A percentile compares a stretch with the other conserved stretches of the same genome.
phyloP scores from a whole-genome alignment of 2,888 invertebrate genomes.

The Leucophenga montana region DNA sequence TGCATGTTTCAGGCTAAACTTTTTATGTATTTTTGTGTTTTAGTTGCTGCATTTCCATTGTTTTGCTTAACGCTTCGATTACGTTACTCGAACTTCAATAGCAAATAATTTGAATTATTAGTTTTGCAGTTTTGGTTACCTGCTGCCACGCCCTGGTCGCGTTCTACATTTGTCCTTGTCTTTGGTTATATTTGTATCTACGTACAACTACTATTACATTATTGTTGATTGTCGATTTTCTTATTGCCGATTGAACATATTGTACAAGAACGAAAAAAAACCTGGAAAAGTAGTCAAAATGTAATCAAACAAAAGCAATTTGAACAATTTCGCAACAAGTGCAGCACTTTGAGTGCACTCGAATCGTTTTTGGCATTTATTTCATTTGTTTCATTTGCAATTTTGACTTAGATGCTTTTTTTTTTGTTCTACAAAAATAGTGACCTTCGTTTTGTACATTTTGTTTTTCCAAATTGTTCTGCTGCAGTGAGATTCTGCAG shows the following conservation, averaged over 20 bases:
- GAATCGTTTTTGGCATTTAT: slow-evolving; percentile 29
- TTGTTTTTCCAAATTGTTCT: not conserved
- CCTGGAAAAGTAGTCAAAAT: slow-evolving; percentile 34
- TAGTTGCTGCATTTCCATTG: not conserved
- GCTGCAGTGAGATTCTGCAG: not conserved
- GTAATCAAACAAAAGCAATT: slow-evolving; percentile 50
- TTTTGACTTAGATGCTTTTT: slow-evolving; percentile 25
- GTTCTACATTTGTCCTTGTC: not conserved
- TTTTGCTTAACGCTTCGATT: slow-evolving; percentile 8
- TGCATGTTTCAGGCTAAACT: slow-evolving; percentile 18
- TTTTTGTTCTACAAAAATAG: slow-evolving; percentile 12
- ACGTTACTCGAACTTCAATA: slow-evolving; percentile 13
- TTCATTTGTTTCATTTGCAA: slow-evolving; percentile 11
- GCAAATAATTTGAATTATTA: slow-evolving; percentile 43
- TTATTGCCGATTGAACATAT: not conserved
- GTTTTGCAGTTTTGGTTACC: slow-evolving; percentile 48
- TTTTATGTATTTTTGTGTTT: not conserved
- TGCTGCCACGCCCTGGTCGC: slow-evolving; percentile 33
- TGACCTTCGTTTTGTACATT: slow-evolving; percentile 22
- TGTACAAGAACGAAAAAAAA: not conserved
- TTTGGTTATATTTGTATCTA: not conserved
- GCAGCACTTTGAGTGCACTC: slow-evolving; percentile 43
- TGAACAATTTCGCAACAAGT: slow-evolving; percentile 56
- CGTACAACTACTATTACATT: not conserved
- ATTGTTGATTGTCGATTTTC: slow-evolving; percentile 5